Evolutionary conservation across 2,888 invertebrate species (phyloP).

Genomic region (Pseudanteris insignis): DNA sequence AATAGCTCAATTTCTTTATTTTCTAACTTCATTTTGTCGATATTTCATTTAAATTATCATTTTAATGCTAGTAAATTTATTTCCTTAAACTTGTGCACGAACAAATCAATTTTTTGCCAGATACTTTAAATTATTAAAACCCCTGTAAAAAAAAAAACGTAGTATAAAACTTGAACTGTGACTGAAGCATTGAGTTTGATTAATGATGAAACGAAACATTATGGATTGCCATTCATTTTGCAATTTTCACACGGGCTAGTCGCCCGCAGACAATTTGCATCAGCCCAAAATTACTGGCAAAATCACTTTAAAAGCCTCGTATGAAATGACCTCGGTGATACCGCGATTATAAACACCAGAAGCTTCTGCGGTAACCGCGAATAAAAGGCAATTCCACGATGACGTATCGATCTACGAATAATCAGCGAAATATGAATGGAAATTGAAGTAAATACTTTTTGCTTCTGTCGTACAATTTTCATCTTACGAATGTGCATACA

Average conservation of each 20-base stretch:
- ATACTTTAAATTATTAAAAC: too few species aligned
- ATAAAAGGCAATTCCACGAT: conserved; percentile 51
- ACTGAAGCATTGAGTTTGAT: conserved; percentile 13
- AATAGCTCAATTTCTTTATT: too few species aligned
- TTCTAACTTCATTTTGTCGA: too few species aligned
- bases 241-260: conserved; percentile 12
- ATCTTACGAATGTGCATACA: too few species aligned
- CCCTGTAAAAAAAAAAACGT: too few species aligned
- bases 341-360: conserved; percentile 34
- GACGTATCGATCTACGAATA: conserved; percentile 21
- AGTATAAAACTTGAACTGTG: background rate
- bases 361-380: conserved; percentile 33
- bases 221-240: conserved; percentile 30
- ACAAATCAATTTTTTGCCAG: too few species aligned
- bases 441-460: conserved; percentile 32
- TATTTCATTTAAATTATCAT: too few species aligned
- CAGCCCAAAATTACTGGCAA: conserved; percentile 29
- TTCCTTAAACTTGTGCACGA: too few species aligned
- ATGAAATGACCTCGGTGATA: conserved; percentile 32
- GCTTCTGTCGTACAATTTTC: conserved; percentile 9
- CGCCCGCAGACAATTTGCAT: conserved; percentile 32
- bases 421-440: conserved; percentile 19
- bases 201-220: conserved; percentile 23
- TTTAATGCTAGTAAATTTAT: too few species aligned
- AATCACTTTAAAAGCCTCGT: conserved; percentile 40